Percentiles rank a stretch among this genome's conserved stretches.
These are phyloP conservation scores for Hylyphantes graminicola DNA, from an alignment of 1,140 invertebrate species.

Conservation along the genomic window DNA sequence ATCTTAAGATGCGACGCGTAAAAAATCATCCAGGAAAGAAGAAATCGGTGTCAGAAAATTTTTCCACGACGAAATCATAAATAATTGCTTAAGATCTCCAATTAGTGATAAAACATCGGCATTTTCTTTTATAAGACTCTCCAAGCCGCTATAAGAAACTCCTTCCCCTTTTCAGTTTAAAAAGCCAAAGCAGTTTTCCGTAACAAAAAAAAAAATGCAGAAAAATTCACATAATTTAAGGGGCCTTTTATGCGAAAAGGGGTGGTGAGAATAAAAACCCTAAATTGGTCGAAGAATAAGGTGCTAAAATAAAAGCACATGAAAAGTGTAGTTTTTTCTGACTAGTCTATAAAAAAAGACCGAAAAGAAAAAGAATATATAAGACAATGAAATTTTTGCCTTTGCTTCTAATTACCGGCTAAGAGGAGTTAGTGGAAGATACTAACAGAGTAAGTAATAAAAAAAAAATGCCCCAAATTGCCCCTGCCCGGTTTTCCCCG, in stretches of 20 bases:
- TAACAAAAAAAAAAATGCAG: conserved; percentile 20
- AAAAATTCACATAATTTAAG: conserved; percentile 56
- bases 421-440: conserved; percentile 1
- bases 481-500: conserved; percentile 47
- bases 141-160: neutral
- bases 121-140: too few relatives aligned
- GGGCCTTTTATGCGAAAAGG: conserved; percentile 44
- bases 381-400: conserved; percentile 52
- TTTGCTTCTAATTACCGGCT: conserved; percentile 54
- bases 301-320: conserved; percentile 55
- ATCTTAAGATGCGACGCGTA: conserved; percentile 35
- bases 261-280: conserved; percentile 37
- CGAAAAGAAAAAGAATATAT: conserved; percentile 19
- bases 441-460: neutral
- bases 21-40: conserved; percentile 17
- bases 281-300: conserved; percentile 34
- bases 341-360: conserved; percentile 1
- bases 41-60: conserved; percentile 51
- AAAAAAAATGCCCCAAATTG: conserved; percentile 40
- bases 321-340: conserved; percentile 28
- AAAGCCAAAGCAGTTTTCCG: conserved; percentile 18
- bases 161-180: conserved; percentile 26
- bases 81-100: conserved; percentile 59
- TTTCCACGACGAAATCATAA: conserved; percentile 51
- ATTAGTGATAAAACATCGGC: conserved; percentile 41